phyloP scores from a whole-genome alignment of 2,888 invertebrate genomes.

The Acanthacorydalis orientalis region DNA sequence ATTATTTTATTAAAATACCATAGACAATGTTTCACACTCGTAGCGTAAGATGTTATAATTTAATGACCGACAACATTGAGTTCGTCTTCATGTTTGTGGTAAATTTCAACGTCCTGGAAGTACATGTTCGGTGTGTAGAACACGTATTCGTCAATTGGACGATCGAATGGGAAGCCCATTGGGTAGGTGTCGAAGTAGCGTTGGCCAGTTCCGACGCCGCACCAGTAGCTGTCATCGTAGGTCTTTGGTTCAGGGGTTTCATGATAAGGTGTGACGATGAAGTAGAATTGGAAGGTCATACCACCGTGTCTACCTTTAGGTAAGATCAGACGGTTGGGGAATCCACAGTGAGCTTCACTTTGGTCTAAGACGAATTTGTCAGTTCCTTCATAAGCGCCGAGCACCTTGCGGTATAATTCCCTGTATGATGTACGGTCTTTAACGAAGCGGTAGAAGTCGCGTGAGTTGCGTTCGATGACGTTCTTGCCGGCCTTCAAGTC shows the following conservation, averaged over 20 bases:
- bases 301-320: constrained; percentile 51
- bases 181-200: constrained; percentile 40
- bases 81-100: constrained; percentile 35
- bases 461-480: constrained; percentile 37
- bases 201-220: constrained; percentile 33
- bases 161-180: constrained; percentile 60
- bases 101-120: constrained; percentile 45
- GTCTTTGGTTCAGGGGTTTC: constrained; percentile 27
- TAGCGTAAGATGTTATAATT: too few species aligned
- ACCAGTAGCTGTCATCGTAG: constrained; percentile 29
- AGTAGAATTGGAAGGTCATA: constrained; percentile 33
- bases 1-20: too few species aligned
- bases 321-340: constrained; percentile 42
- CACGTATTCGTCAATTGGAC: constrained; percentile 35
- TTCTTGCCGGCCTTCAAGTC: constrained; percentile 42
- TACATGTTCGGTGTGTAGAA: constrained; percentile 52
- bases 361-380: constrained; percentile 30
- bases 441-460: constrained; percentile 6
- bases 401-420: constrained; percentile 29
- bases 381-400: constrained; percentile 29
- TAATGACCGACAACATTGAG: constrained; percentile 7
- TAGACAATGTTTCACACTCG: too few species aligned
- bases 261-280: constrained; percentile 26
- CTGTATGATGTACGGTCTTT: constrained; percentile 18
- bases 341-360: constrained; percentile 34